Conservation (phyloP, 1,140 invertebrate species). For the Gryon sp. region DNA sequence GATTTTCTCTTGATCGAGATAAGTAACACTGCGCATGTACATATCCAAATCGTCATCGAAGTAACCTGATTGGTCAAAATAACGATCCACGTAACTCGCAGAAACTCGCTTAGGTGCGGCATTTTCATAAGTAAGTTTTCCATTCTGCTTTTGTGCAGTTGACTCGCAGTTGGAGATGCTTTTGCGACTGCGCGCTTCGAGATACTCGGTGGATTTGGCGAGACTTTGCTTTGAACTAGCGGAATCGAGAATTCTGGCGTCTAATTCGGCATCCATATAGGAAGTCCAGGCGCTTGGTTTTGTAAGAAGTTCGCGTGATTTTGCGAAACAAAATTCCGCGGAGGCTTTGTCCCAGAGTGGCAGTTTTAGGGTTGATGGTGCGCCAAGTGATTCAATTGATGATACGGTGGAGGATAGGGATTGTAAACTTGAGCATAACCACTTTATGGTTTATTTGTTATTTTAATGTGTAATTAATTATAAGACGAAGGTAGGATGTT, state of each 20-base stretch:
- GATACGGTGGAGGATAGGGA: conserved; percentile 78
- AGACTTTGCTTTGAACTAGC: conserved; percentile 67
- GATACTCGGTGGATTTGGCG: conserved; percentile 74
- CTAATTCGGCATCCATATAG: conserved; percentile 75
- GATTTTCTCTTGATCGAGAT: conserved; percentile 65
- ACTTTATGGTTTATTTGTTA: conserved; percentile 72
- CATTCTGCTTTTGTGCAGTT: conserved; percentile 62
- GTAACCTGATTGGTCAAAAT: conserved; percentile 76
- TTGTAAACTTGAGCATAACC: conserved; percentile 81
- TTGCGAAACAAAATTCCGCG: conserved; percentile 86
- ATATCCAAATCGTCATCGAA: conserved; percentile 70
- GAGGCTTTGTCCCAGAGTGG: conserved; percentile 87
- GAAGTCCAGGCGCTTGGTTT: conserved; percentile 79
- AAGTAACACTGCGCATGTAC: conserved; percentile 46
- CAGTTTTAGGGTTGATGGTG: conserved; percentile 80
- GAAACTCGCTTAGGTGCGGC: conserved; percentile 72
- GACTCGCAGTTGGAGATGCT: conserved; percentile 63
- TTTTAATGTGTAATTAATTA: too few species aligned
- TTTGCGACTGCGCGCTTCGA: conserved; percentile 73
- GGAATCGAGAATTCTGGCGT: conserved; percentile 70
- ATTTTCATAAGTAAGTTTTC: conserved; percentile 64
- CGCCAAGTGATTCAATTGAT: conserved; percentile 79
- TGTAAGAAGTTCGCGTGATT: conserved; percentile 84
- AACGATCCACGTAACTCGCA: conserved; percentile 76
- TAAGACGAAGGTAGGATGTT: not conserved